Percentiles rank a stretch among this genome's conserved stretches.
phyloP scores from a whole-genome alignment of 2,888 invertebrate genomes.

The Drosophila cracens region DNA sequence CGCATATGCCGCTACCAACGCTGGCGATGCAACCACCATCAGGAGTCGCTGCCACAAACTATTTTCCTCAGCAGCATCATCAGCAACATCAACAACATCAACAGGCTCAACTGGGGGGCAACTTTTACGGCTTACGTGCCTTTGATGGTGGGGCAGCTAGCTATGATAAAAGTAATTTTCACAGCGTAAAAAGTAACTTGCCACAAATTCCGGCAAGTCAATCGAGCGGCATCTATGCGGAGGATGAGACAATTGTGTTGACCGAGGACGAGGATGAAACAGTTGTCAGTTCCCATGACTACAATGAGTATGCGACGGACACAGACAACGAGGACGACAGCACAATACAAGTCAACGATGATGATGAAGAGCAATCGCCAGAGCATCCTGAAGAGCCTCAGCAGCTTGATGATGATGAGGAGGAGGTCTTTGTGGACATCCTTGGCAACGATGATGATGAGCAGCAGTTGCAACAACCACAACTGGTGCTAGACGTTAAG shows the following conservation, averaged over 20 bases:
- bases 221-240: slow-evolving; percentile 74
- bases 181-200: slow-evolving; percentile 71
- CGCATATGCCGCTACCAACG: slow-evolving; percentile 63
- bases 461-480: slow-evolving; percentile 44
- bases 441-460: slow-evolving; percentile 83
- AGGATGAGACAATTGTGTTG: slow-evolving; percentile 84
- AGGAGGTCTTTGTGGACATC: slow-evolving; percentile 84
- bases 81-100: slow-evolving; percentile 31
- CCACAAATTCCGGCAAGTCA: slow-evolving; percentile 79
- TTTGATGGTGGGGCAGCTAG: slow-evolving; percentile 45
- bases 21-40: slow-evolving; percentile 50
- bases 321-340: slow-evolving; percentile 47
- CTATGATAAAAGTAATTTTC: slow-evolving; percentile 71
- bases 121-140: slow-evolving; percentile 45
- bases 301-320: slow-evolving; percentile 79
- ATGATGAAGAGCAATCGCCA: slow-evolving; percentile 44
- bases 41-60: slow-evolving; percentile 34
- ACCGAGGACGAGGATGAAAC: slow-evolving; percentile 84
- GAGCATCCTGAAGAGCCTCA: background rate
- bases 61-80: slow-evolving; percentile 49
- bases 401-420: slow-evolving; percentile 60
- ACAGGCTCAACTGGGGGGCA: slow-evolving; percentile 36
- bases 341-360: slow-evolving; percentile 82
- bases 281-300: slow-evolving; percentile 83
- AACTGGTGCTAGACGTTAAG: slow-evolving; percentile 53